Evolutionary conservation across 2,797 vertebrate genomes (phyloP).

Genomic region (Coregonus sp.): DNA sequence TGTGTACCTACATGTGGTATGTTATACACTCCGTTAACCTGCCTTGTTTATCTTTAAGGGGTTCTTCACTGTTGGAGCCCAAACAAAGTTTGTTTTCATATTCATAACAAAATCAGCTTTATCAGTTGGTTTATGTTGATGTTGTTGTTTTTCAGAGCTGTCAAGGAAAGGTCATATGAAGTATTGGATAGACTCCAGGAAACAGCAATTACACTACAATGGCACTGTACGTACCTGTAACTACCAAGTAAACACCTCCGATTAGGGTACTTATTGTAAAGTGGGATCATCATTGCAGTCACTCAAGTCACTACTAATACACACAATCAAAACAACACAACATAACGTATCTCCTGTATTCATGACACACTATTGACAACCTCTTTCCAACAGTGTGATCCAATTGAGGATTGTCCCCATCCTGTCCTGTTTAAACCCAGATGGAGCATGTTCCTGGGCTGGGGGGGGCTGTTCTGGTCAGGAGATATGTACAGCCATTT

Average conservation of each 20-base stretch:
- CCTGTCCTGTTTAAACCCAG: constrained; percentile 4
- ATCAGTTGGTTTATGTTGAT: neutral
- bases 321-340: neutral
- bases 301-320: neutral
- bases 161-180: neutral
- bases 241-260: neutral
- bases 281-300: neutral
- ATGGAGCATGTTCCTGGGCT: constrained; percentile 3
- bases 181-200: neutral
- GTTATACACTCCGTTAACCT: neutral
- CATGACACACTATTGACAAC: neutral
- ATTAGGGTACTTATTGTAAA: neutral
- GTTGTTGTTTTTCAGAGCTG: neutral
- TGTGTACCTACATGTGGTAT: neutral
- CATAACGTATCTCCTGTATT: constrained; percentile 4
- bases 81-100: neutral
- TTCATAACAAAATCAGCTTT: neutral
- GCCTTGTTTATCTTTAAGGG: neutral
- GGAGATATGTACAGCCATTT: constrained; percentile 7
- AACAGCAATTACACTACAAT: neutral
- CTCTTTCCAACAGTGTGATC: constrained; percentile 10
- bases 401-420: constrained; percentile 8
- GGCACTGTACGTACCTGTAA: neutral
- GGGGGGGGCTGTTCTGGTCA: constrained; percentile 10
- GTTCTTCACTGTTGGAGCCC: neutral